phyloP scores from a whole-genome alignment of 2,888 invertebrate genomes.

The Mellilla xanthometata region DNA sequence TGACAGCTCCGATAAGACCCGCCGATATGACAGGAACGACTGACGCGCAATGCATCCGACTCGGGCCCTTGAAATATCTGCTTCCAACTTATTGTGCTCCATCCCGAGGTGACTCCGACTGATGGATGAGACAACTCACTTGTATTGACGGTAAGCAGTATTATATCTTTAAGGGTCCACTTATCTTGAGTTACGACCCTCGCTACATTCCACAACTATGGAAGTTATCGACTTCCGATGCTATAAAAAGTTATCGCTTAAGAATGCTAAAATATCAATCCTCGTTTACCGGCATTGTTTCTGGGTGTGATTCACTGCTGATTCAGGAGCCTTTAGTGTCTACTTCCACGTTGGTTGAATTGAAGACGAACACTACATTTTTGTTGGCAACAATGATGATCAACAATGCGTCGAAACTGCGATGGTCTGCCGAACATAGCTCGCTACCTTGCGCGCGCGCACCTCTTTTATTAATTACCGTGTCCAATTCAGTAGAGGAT shows the following conservation, averaged over 20 bases:
- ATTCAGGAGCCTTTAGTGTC: constrained; percentile 18
- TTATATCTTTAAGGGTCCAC: constrained; percentile 3
- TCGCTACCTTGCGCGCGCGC: constrained; percentile 63
- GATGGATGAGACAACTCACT: constrained; percentile 3
- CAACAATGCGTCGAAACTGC: constrained; percentile 61
- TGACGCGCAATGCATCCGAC: constrained; percentile 28
- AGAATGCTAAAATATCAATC: constrained; percentile 19
- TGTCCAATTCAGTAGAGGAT: constrained; percentile 76
- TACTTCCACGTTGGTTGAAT: constrained; percentile 21
- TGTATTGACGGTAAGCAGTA: constrained; percentile 6
- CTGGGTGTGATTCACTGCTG: constrained; percentile 30
- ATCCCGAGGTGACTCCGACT: constrained; percentile 13
- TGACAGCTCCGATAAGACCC: constrained; percentile 65
- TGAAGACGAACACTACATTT: constrained; percentile 18
- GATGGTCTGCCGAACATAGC: constrained; percentile 70
- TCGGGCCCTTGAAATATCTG: constrained; percentile 24
- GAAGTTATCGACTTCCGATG: constrained; percentile 16
- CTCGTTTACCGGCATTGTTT: constrained; percentile 23
- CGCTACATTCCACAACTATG: constrained; percentile 10
- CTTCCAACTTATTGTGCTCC: constrained; percentile 21
- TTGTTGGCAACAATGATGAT: constrained; percentile 36
- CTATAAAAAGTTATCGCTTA: constrained; percentile 20
- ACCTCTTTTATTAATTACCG: constrained; percentile 78
- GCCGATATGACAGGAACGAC: constrained; percentile 30
- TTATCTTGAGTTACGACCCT: constrained; percentile 6